Conservation (phyloP, 2,888 invertebrate species). For the Drosophila mayaguana region DNA sequence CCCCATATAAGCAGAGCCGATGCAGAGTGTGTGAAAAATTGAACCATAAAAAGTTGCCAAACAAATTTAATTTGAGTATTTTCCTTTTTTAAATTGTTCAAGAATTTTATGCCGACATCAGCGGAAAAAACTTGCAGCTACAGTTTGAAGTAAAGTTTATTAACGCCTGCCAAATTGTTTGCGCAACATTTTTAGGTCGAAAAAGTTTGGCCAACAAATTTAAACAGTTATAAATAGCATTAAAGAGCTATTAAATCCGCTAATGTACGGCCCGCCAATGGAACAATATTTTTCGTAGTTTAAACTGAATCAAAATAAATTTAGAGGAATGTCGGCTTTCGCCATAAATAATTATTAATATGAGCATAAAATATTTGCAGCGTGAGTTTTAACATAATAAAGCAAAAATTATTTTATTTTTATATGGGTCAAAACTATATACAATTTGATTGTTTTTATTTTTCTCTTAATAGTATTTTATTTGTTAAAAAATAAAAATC, state of each 20-base stretch:
- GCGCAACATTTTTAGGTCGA: neutral
- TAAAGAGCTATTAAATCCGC: constrained; percentile 10
- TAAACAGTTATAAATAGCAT: constrained; percentile 4
- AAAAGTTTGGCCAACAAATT: constrained; percentile 1
- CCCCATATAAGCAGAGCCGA: neutral
- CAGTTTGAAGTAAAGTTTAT: constrained; percentile 2
- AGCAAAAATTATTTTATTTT: too few species aligned
- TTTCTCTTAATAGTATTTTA: too few species aligned
- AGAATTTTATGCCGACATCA: neutral
- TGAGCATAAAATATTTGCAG: too few species aligned
- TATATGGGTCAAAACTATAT: too few species aligned
- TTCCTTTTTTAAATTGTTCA: neutral
- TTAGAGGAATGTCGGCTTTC: neutral
- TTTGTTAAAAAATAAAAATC: too few species aligned
- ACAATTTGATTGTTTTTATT: too few species aligned
- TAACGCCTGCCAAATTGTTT: constrained; percentile 11
- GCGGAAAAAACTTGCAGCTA: neutral
- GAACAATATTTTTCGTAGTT: neutral
- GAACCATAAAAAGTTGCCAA: constrained; percentile 11
- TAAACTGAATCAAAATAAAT: neutral
- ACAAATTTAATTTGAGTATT: neutral
- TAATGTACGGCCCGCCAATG: neutral
- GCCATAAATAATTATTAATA: neutral
- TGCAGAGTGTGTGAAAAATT: neutral
- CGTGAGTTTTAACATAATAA: too few species aligned